phyloP scores from a whole-genome alignment of 2,888 invertebrate species.

The Dyspetes luteomarginatus region DNA sequence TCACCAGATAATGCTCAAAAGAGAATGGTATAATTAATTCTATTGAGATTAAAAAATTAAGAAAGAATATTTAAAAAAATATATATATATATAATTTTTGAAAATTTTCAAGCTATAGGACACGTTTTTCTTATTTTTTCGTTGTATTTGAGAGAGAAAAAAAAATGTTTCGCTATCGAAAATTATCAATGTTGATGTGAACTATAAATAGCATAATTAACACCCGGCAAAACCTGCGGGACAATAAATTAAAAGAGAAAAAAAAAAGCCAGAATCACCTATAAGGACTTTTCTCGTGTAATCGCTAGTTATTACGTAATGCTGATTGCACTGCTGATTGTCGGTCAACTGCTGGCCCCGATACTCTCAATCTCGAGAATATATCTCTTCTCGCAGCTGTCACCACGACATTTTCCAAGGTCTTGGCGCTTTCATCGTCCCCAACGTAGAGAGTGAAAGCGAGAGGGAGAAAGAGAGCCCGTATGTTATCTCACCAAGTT shows the following conservation, averaged over 20 bases:
- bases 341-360: conserved; percentile 26
- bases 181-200: neutral
- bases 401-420: conserved; percentile 28
- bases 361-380: conserved; percentile 27
- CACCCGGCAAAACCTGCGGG: neutral
- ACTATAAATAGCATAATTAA: neutral
- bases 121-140: neutral
- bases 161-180: neutral
- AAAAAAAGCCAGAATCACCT: neutral
- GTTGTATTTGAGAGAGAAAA: neutral
- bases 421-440: conserved; percentile 10
- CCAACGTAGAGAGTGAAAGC: neutral
- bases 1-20: neutral
- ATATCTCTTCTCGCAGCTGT: conserved; percentile 20
- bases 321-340: conserved; percentile 26
- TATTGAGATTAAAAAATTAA: neutral
- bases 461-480: neutral
- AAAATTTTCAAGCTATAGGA: too few relatives aligned
- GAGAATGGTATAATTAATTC: neutral
- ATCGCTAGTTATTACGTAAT: conserved; percentile 34
- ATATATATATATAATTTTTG: too few relatives aligned
- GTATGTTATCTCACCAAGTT: conserved; percentile 27
- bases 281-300: conserved; percentile 6
- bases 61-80: neutral
- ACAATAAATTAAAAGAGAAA: neutral